phyloP scores from a whole-genome alignment of 2,888 invertebrate genomes.

The Tenthredo notha region DNA sequence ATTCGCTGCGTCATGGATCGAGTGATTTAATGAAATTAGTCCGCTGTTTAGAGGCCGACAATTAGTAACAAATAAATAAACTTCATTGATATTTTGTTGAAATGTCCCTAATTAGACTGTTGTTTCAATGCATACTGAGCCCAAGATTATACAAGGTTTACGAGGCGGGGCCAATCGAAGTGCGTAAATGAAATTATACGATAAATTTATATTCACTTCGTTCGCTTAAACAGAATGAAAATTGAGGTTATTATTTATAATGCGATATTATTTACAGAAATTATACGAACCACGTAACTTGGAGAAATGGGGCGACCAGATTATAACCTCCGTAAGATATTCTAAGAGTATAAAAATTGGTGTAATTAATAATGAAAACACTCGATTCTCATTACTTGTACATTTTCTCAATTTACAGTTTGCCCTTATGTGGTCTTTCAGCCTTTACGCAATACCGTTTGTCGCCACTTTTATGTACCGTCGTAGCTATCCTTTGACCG shows the following conservation, averaged over 20 bases:
- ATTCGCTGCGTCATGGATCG: slow-evolving; percentile 37
- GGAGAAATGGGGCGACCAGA: slow-evolving; percentile 88
- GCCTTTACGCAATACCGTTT: slow-evolving; percentile 87
- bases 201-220: slow-evolving; percentile 46
- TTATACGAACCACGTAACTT: slow-evolving; percentile 85
- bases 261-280: slow-evolving; percentile 78
- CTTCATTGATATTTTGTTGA: slow-evolving; percentile 47
- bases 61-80: not conserved
- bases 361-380: slow-evolving; percentile 17
- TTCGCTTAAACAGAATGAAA: slow-evolving; percentile 25
- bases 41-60: not conserved
- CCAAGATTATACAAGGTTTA: slow-evolving; percentile 88
- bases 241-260: slow-evolving; percentile 27
- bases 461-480: slow-evolving; percentile 86
- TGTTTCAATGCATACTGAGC: slow-evolving; percentile 85
- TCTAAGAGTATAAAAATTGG: slow-evolving; percentile 43
- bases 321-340: slow-evolving; percentile 84
- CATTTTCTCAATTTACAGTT: slow-evolving; percentile 77
- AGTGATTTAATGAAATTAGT: slow-evolving; percentile 5
- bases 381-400: slow-evolving; percentile 20
- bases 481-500: slow-evolving; percentile 83
- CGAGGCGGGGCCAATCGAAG: slow-evolving; percentile 82
- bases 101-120: slow-evolving; percentile 79
- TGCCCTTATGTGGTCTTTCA: slow-evolving; percentile 84
- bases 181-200: slow-evolving; percentile 68